Base-by-base conservation (phyloP, 35 echinoderm and acorn worm species). In the Heliocidaris erythrogramma region DNA sequence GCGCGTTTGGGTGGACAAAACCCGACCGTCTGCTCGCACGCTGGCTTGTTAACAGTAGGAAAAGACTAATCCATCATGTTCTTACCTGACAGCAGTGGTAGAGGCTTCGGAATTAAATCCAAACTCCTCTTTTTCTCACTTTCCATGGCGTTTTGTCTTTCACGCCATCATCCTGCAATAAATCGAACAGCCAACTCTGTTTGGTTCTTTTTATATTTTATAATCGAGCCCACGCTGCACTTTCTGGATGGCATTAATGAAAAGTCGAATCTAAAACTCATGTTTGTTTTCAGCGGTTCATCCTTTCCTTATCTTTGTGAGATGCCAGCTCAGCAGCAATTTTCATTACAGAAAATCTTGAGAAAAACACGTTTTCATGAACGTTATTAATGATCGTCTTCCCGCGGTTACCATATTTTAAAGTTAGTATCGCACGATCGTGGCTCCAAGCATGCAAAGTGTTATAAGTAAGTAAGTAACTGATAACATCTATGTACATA, bases 21-120 rank as follows among this genome's bases (percentile, higher is more conserved):
- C 31, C 31, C 87, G 87, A 89, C 14, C 87, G 87, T 47, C 65
- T 89, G 87, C 87, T 48, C 4, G 31, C 31, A 48, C 87, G 87
- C 87, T 89, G 87, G 87, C 87, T 89, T 89, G 87, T 89, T 89
- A 89, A 89, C 87, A 31, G 87, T 13, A 89, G 87, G 87, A 89
- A 89, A 89, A 89, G 31, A 2, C 87, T 21, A 12, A 89, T 89
- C 87, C 87, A 89, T 89, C 87, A 89, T 48, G 31, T 32, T 18
- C 11, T 48, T 24, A 48, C 31, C 31, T 89, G 87, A 89, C 87
- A 89, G 87, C 32, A 32, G 13, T 30, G 30, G 9, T 89, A 13
- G 47, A 47, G 30, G 31, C 87, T 78, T 48, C 31, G 87, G 87
- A 47, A 89, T 89, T 89, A 89, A 89, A 89, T 47, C 21, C 65